phyloP scores from a whole-genome alignment of 2,888 invertebrate genomes.

The Cylloceria caligata region DNA sequence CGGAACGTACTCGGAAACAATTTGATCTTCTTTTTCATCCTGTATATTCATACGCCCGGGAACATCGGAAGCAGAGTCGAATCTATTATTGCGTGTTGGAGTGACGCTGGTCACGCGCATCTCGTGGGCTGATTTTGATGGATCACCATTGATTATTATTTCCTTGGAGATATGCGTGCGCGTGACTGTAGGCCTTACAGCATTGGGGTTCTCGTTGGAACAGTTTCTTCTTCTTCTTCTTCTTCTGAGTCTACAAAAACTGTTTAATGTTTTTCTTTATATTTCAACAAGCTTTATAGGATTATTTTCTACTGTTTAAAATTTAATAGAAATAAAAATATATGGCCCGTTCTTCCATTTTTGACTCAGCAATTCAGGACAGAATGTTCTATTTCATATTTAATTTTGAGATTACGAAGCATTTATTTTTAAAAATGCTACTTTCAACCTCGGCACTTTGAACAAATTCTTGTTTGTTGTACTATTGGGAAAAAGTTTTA shows the following conservation, averaged over 20 bases:
- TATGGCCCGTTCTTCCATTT: too few species aligned
- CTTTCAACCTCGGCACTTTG: neutral
- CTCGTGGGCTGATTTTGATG: constrained; percentile 78
- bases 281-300: too few species aligned
- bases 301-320: too few species aligned
- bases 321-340: too few species aligned
- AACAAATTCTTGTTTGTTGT: constrained; percentile 4
- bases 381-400: neutral
- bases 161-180: constrained; percentile 4
- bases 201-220: too few species aligned
- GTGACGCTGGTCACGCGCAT: constrained; percentile 38
- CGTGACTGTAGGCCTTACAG: neutral
- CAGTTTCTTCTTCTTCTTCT: neutral
- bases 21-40: constrained; percentile 54
- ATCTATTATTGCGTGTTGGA: constrained; percentile 4
- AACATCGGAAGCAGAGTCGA: constrained; percentile 29
- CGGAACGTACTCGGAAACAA: constrained; percentile 50
- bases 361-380: too few species aligned
- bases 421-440: neutral
- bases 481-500: neutral
- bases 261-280: too few species aligned
- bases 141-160: constrained; percentile 71
- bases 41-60: constrained; percentile 22
- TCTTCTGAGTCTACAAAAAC: neutral
- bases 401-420: neutral